Evolutionary conservation across 2,113 vertebrate genomes (phyloP), one percentile per base, ranked within the genome.

Genomic region (Petrocephalus zakoni): DNA sequence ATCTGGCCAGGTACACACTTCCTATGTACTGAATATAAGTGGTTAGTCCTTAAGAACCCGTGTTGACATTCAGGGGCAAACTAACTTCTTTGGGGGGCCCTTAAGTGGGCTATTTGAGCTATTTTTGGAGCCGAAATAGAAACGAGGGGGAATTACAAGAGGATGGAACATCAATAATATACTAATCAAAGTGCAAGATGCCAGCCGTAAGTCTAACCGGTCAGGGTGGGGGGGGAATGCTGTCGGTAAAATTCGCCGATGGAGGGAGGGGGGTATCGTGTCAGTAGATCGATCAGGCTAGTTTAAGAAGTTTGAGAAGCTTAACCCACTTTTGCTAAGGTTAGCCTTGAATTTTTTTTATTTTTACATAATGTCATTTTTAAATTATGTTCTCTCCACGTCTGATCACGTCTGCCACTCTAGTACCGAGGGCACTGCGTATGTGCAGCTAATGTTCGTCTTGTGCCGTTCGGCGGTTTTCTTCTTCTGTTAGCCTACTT

Each of bases 1-100:
- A 89, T 88, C 15, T 92, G 84, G 89, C 90, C 92, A 90, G 94
- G 97, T 97, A 94, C 88, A 81, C n/a, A 22, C 22, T 84, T 19
- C 1, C 51, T n/a, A 72, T 29, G 22, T 47, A n/a, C 37, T 78
- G 3, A 52, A 29, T 7, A 5, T 19, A 47, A 75, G 15, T 22
- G 2, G 4, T 64, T 61, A 4, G 25, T n/a, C 34, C 17, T 21
- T 82, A 2, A 58, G 11, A 75, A 29, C 64, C 25, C 7, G 13
- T 68, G 13, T 52, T 1, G 9, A 17, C 42, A 25, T 10, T 75
- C 56, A 49, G 13, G 13, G 22, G 21, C 17, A 8, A 2, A 61
- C 47, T 42, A 15, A 42, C n/a, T 64, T 25, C n/a, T 64, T 22
- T 9, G n/a, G 10, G n/a, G 47, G 56, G 21, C 58, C 22, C 2